Percentiles rank a stretch among this genome's conserved stretches.
phyloP scores from a whole-genome alignment of 2,113 vertebrate genomes.

The Ploceus nigricollis region DNA sequence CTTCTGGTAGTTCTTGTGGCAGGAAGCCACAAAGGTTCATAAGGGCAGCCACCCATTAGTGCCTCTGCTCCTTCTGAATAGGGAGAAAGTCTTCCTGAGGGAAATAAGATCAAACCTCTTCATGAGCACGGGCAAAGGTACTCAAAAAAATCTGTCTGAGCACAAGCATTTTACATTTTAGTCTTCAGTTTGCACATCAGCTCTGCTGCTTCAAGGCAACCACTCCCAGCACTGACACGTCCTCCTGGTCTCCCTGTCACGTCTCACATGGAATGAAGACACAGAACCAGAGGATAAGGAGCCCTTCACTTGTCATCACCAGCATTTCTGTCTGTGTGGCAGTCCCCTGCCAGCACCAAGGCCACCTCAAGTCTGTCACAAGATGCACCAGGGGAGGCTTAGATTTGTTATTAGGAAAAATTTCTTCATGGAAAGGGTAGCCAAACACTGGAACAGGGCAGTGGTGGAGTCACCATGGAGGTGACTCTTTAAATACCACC shows the following conservation, averaged over 20 bases:
- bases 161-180: background rate
- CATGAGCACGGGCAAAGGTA: background rate
- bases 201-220: background rate
- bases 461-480: background rate
- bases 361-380: background rate
- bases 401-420: background rate
- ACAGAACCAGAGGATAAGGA: background rate
- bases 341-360: background rate
- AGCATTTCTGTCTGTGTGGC: background rate
- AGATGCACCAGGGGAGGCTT: background rate
- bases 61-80: background rate
- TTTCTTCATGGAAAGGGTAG: background rate
- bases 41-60: background rate
- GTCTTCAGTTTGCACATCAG: background rate
- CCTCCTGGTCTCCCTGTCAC: background rate
- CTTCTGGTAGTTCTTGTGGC: background rate
- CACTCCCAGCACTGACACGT: background rate
- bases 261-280: background rate
- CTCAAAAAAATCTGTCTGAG: background rate
- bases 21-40: background rate
- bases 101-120: background rate
- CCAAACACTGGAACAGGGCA: background rate
- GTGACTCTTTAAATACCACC: too few relatives aligned
- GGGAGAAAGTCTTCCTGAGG: background rate
- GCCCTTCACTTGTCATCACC: rapidly evolving